phyloP scores from a whole-genome alignment of 2,113 vertebrate genomes.

The Xiphophorus maculatus region DNA sequence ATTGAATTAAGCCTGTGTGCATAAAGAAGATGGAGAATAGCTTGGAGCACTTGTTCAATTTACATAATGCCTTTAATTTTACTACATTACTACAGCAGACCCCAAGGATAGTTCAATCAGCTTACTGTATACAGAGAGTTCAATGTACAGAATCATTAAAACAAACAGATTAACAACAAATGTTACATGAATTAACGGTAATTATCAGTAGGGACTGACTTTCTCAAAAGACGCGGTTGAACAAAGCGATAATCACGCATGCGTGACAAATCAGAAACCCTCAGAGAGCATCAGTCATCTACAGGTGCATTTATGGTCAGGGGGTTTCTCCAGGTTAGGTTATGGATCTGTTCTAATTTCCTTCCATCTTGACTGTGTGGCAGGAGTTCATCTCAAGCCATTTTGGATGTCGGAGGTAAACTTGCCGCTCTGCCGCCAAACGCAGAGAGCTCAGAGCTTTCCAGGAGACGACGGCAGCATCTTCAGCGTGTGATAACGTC shows the following conservation, averaged over 20 bases:
- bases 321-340: neutral
- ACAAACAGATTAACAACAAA: constrained; percentile 63
- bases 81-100: constrained; percentile 53
- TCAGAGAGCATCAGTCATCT: constrained; percentile 3
- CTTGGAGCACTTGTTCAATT: constrained; percentile 65
- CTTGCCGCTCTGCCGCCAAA: constrained; percentile 20
- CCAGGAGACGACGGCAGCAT: constrained; percentile 43
- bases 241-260: neutral
- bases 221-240: constrained; percentile 12
- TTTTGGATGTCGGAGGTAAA: constrained; percentile 39
- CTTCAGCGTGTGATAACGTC: constrained; percentile 18
- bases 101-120: constrained; percentile 63
- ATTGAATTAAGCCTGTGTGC: constrained; percentile 58
- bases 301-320: neutral
- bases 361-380: constrained; percentile 10
- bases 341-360: neutral
- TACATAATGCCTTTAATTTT: constrained; percentile 73
- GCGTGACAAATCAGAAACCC: constrained; percentile 6
- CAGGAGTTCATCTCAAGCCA: constrained; percentile 28
- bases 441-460: constrained; percentile 14
- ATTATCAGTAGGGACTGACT: constrained; percentile 19
- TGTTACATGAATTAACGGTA: constrained; percentile 47
- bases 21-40: constrained; percentile 72
- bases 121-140: constrained; percentile 50
- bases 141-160: constrained; percentile 54